These are phyloP conservation scores for Parapristionchus giblindavisi DNA, from an alignment of 2,888 invertebrate genomes.

Conservation along the genomic window DNA sequence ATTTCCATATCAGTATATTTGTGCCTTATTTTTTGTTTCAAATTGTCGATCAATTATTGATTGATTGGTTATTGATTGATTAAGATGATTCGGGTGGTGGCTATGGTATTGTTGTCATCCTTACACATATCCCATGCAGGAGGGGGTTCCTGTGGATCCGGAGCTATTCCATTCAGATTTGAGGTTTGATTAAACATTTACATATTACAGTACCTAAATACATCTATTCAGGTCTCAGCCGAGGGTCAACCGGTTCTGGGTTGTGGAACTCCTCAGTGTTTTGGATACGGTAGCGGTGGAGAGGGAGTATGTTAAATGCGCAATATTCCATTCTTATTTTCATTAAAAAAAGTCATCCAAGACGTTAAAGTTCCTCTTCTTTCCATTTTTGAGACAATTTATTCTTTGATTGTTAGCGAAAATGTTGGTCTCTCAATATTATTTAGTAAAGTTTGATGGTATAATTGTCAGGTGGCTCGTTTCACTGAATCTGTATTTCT, in stretches of 20 bases:
- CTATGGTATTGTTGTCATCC: too few species aligned
- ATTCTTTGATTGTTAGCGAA: too few species aligned
- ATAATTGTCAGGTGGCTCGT: background rate
- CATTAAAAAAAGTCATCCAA: background rate
- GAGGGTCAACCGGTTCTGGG: constrained; percentile 61
- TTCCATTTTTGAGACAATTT: background rate
- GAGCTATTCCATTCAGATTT: constrained; percentile 63
- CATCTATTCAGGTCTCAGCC: constrained; percentile 43
- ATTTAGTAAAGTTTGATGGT: background rate
- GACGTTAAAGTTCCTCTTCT: background rate
- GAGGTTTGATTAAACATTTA: constrained; percentile 48
- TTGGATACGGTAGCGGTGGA: constrained; percentile 43
- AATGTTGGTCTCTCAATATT: too few species aligned
- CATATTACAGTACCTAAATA: background rate
- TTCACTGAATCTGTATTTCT: constrained; percentile 35
- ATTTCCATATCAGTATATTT: too few species aligned
- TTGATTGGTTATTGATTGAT: too few species aligned
- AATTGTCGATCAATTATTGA: too few species aligned
- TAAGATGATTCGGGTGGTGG: too few species aligned
- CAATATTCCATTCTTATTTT: background rate
- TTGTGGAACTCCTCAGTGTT: constrained; percentile 62
- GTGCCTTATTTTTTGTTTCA: too few species aligned
- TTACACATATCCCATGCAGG: constrained; percentile 20
- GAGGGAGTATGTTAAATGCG: background rate
- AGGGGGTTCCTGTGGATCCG: constrained; percentile 59